Percentiles rank a stretch among this genome's conserved stretches.
phyloP scores from a whole-genome alignment of 1,140 invertebrate species.

The Rhagoletis zephyria region DNA sequence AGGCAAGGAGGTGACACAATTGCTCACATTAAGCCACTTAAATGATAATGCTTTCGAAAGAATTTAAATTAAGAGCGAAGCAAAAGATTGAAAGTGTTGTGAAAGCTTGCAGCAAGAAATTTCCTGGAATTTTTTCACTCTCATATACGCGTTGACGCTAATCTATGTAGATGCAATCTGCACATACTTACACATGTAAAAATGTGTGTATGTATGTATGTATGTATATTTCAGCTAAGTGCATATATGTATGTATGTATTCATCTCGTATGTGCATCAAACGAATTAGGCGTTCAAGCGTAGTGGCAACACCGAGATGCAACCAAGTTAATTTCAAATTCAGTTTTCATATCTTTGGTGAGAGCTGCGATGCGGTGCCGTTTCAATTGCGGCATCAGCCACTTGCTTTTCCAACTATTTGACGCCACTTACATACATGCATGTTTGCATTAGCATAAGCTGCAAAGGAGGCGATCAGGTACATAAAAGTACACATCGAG shows the following conservation, averaged over 20 bases:
- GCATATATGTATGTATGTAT: neutral
- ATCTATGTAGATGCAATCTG: no score
- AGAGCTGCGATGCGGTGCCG: neutral
- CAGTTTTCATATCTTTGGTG: constrained; percentile 1
- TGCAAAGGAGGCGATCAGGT: neutral
- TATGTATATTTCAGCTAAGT: neutral
- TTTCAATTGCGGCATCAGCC: constrained; percentile 11
- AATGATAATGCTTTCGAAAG: neutral
- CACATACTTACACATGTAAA: neutral
- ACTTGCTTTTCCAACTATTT: constrained; percentile 43
- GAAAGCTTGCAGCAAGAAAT: no score
- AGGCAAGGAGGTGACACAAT: neutral
- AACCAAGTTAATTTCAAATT: constrained; percentile 14
- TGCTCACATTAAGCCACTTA: neutral
- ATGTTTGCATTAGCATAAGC: constrained; percentile 40
- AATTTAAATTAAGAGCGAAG: neutral
- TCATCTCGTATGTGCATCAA: neutral
- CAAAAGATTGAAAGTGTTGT: neutral
- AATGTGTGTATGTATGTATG: neutral
- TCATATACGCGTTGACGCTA: neutral
- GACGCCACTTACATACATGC: constrained; percentile 38
- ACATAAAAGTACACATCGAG: neutral
- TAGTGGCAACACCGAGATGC: constrained; percentile 20
- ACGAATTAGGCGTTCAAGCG: constrained; percentile 10
- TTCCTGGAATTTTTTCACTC: neutral